Evolutionary conservation across 2,888 invertebrate genomes (phyloP).

Genomic region (Leptura quadrifasciata): DNA sequence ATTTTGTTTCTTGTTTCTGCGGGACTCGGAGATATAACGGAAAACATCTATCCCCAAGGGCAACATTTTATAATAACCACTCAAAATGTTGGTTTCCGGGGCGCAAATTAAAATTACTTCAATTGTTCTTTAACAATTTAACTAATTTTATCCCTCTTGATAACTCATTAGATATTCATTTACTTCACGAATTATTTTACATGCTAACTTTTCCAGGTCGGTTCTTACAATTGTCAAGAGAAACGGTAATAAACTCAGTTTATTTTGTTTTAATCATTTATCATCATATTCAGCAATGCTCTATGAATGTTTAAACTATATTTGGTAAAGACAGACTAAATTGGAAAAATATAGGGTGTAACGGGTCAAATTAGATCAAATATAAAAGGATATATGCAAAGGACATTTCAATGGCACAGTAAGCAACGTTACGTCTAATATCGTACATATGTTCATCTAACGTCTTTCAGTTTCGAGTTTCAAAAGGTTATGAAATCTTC

Average conservation of each 20-base stretch:
- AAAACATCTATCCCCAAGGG: slow-evolving; percentile 28
- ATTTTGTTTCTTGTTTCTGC: slow-evolving; percentile 13
- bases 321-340: no score
- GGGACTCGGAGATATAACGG: slow-evolving; percentile 25
- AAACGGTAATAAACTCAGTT: background rate
- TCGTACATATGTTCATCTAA: no score
- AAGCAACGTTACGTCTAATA: no score
- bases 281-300: no score
- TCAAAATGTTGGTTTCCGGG: slow-evolving; percentile 28
- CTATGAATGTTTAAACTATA: no score
- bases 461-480: no score
- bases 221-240: slow-evolving; percentile 14
- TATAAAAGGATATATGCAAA: no score
- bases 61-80: slow-evolving; percentile 38
- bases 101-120: slow-evolving; percentile 33
- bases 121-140: slow-evolving; percentile 39
- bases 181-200: slow-evolving; percentile 31
- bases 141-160: slow-evolving; percentile 35
- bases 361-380: no score
- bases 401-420: no score
- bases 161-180: slow-evolving; percentile 37
- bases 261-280: background rate
- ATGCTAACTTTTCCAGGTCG: slow-evolving; percentile 8
- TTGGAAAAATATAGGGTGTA: no score
- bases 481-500: no score